Conservation (phyloP, 2,888 invertebrate genomes). For the Nemotelus nigrinus region DNA sequence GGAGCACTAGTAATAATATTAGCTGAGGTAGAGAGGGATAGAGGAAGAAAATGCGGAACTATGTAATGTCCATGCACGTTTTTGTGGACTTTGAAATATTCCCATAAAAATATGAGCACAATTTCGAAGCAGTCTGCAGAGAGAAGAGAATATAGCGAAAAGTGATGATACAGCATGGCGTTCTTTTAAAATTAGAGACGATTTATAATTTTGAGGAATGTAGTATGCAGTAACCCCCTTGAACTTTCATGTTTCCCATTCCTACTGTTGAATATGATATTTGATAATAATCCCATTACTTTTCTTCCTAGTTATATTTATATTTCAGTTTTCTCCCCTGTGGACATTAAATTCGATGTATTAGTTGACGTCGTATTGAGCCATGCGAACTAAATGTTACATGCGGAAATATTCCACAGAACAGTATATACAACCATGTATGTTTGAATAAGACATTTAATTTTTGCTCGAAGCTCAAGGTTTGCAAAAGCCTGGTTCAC, state of each 20-base stretch:
- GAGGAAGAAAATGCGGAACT: background rate
- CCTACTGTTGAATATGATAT: background rate
- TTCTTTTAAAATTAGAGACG: slow-evolving; percentile 19
- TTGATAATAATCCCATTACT: slow-evolving; percentile 24
- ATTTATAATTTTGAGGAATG: slow-evolving; percentile 8
- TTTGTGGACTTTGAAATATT: background rate
- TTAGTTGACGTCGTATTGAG: no score
- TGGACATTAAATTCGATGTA: no score
- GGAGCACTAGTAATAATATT: background rate
- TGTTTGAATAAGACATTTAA: background rate
- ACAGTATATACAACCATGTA: background rate
- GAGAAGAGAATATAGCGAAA: background rate
- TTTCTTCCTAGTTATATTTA: background rate
- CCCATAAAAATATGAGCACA: background rate
- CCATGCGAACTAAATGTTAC: no score
- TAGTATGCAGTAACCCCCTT: no score
- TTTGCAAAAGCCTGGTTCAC: slow-evolving; percentile 3
- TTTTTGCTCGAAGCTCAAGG: slow-evolving; percentile 9
- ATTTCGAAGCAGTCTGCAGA: slow-evolving; percentile 6
- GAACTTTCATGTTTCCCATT: background rate
- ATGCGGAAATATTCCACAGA: no score
- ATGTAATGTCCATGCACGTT: background rate
- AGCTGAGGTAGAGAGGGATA: background rate
- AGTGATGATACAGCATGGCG: background rate
- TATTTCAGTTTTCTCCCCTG: no score